Percentiles rank a stretch among this genome's conserved stretches.
These are phyloP conservation scores for Scatophagus argus DNA, from an alignment of 2,113 vertebrate genomes.

Conservation along the genomic window DNA sequence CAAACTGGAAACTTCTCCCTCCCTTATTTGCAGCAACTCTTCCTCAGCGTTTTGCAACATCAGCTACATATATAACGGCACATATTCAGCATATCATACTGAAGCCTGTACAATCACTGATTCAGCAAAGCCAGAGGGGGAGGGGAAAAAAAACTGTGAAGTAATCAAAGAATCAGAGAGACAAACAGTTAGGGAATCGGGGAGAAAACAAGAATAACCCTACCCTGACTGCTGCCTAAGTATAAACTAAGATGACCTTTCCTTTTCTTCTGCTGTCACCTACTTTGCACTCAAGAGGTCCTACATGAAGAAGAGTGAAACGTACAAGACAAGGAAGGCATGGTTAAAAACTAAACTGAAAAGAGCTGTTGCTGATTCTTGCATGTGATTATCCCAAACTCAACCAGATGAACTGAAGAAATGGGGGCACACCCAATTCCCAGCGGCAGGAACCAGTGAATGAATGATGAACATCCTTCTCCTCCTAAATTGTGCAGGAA, in stretches of 20 bases:
- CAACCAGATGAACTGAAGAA: conserved; percentile 38
- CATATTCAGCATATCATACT: conserved; percentile 63
- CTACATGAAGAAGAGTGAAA: neutral
- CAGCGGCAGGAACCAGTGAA: conserved; percentile 46
- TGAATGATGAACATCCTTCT: conserved; percentile 68
- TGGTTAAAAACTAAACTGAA: conserved; percentile 21
- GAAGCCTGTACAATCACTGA: conserved; percentile 52
- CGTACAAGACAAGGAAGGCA: neutral
- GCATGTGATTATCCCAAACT: conserved; percentile 39
- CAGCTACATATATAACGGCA: conserved; percentile 50
- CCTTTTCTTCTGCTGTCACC: conserved; percentile 15
- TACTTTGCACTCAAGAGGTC: conserved; percentile 19
- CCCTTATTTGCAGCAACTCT: conserved; percentile 23
- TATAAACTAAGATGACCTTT: conserved; percentile 31
- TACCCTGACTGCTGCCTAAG: neutral
- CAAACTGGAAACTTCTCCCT: conserved; percentile 23
- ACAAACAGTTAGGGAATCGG: conserved; percentile 11
- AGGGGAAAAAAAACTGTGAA: neutral
- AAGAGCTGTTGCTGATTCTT: conserved; percentile 52
- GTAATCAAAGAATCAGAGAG: conserved; percentile 20
- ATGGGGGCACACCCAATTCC: neutral
- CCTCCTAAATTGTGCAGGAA: conserved; percentile 57
- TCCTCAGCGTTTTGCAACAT: conserved; percentile 45
- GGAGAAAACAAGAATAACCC: conserved; percentile 29
- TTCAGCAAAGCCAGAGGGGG: conserved; percentile 54